Percentiles rank a stretch among this genome's conserved stretches.
These are phyloP conservation scores for Heteractis magnifica DNA, from an alignment of 92 coral and sea anemone species.

Conservation along the genomic window DNA sequence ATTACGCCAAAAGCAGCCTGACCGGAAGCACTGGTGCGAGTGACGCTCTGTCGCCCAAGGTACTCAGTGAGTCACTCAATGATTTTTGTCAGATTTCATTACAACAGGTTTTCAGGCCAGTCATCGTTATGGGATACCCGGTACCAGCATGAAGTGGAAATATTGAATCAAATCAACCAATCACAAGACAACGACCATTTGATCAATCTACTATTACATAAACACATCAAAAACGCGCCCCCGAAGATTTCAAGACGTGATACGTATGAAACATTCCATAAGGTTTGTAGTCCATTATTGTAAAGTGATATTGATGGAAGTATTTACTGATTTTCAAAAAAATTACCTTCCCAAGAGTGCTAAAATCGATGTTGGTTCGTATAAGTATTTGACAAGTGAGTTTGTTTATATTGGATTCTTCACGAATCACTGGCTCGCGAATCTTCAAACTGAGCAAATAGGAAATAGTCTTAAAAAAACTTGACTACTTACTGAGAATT, in stretches of 20 bases:
- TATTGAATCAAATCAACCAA: neutral
- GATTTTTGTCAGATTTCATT: neutral
- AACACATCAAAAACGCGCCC: neutral
- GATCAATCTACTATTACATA: neutral
- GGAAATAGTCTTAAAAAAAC: neutral
- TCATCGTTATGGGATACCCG: neutral
- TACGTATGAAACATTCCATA: neutral
- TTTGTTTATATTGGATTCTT: too few species aligned
- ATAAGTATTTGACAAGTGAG: too few species aligned
- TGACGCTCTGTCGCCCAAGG: too few species aligned
- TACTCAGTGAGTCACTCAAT: neutral
- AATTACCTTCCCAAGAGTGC: too few species aligned
- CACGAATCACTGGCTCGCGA: too few species aligned
- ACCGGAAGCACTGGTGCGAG: too few species aligned
- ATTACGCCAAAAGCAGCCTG: too few species aligned
- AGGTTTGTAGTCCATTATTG: neutral
- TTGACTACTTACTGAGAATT: neutral
- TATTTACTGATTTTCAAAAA: too few species aligned
- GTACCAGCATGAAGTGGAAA: neutral
- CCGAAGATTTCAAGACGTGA: neutral
- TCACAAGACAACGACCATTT: neutral
- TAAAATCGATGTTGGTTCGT: too few species aligned
- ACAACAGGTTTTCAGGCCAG: neutral
- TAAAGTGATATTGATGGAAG: too few species aligned
- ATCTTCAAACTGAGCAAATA: too few species aligned